These are phyloP conservation scores for Wasmannia auropunctata DNA, from an alignment of 1,140 invertebrate genomes.

Conservation along the genomic window DNA sequence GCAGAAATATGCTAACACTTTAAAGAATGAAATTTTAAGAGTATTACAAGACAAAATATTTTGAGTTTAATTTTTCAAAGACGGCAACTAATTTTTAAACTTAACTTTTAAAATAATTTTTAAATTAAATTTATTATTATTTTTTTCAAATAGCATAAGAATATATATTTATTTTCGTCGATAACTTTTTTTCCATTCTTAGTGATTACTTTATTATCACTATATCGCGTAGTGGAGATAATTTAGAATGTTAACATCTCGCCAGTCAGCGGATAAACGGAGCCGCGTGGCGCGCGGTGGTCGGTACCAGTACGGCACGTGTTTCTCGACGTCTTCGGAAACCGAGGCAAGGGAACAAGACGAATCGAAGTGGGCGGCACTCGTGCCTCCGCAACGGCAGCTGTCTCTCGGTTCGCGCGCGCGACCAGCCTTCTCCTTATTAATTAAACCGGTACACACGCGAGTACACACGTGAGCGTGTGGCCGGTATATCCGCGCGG, in stretches of 20 bases:
- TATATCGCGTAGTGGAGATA: not conserved
- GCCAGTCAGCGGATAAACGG: not conserved
- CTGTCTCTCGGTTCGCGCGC: constrained; percentile 46
- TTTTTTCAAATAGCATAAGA: not conserved
- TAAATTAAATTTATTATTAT: not conserved
- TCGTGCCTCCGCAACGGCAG: constrained; percentile 37
- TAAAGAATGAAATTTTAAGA: not conserved
- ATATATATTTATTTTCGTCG: not conserved
- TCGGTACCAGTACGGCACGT: constrained; percentile 23
- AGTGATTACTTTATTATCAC: no score
- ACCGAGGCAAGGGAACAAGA: constrained; percentile 11
- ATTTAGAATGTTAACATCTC: not conserved
- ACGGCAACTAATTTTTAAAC: not conserved
- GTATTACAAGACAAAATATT: not conserved
- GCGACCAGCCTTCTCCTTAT: constrained; percentile 56
- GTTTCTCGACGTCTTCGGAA: constrained; percentile 16
- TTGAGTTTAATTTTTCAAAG: not conserved
- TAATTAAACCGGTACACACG: constrained; percentile 59
- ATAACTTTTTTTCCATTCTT: not conserved
- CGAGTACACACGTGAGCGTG: constrained; percentile 3
- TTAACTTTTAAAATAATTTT: not conserved
- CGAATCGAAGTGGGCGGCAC: constrained; percentile 48
- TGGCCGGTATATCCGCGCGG: not conserved
- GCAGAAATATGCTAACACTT: not conserved
- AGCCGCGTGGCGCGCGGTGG: no score